A percentile compares a stretch with the other conserved stretches of the same genome.
Evolutionary conservation across 1,140 invertebrate species (phyloP).

Genomic region (Grapholita molesta): DNA sequence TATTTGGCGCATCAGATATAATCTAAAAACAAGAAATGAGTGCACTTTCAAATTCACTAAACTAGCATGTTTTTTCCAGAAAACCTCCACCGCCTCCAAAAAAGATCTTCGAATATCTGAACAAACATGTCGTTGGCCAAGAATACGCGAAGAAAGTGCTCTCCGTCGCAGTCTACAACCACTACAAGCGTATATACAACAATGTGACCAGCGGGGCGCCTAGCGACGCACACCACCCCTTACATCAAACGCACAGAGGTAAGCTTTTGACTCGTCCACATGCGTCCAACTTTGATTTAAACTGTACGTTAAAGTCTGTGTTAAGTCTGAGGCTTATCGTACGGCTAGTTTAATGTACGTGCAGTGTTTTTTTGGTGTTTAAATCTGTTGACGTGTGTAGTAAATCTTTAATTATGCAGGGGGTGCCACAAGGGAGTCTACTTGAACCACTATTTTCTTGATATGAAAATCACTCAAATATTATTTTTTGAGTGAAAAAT

Average conservation of each 20-base stretch:
- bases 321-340: too few species aligned
- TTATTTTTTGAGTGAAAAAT: background rate
- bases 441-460: background rate
- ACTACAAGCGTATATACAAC: constrained; percentile 98
- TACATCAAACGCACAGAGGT: constrained; percentile 88
- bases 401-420: background rate
- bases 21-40: too few species aligned
- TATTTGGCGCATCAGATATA: too few species aligned
- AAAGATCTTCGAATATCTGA: constrained; percentile 97
- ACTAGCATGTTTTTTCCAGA: constrained; percentile 63
- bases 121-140: constrained; percentile 98
- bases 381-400: too few species aligned
- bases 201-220: constrained; percentile 85
- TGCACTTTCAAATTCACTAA: background rate
- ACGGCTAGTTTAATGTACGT: too few species aligned
- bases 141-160: constrained; percentile 99
- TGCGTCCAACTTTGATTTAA: too few species aligned
- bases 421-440: background rate
- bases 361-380: too few species aligned
- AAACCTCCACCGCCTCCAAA: constrained; percentile 95
- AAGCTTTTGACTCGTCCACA: constrained; percentile 31
- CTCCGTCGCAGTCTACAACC: constrained; percentile 99
- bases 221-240: constrained; percentile 82
- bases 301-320: too few species aligned
- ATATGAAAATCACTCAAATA: background rate